Base-by-base conservation (phyloP, 2,888 invertebrate genomes). In the Pammene fasciana region DNA sequence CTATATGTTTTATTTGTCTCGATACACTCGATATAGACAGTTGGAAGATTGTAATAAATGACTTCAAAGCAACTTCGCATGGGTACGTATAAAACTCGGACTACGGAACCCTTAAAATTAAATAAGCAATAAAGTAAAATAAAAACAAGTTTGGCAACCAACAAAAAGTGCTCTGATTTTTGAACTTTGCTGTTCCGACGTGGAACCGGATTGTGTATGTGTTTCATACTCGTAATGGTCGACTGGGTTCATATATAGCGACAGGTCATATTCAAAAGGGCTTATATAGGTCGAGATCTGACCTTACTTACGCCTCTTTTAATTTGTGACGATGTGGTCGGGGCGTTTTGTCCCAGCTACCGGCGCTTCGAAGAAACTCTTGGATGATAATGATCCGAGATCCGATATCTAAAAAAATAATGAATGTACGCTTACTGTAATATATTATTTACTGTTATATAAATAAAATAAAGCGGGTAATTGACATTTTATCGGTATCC, bases 101-200 rank as follows among this genome's bases (percentile, higher is more conserved):
- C 45, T 10, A 41, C 62, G 41, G 52, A 62, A 62, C 62, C 50
- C 62, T 16, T 48, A 5, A 38, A 48, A 57, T 59, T 59, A 45
- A 26, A 52, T 14, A 52, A 68, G 36, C 62, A 26, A n/a, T 60
- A 50, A 64, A 57, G 46, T 64, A 26, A 65, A 68, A 52, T n/a
- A 52, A 18, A 59, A 56, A 64, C 64, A 57, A 64, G 68, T 60
- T 54, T 48, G 62, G 36, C 48, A 18, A 57, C 52, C 50, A 46
- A 57, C 55, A 67, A 65, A 68, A 68, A 65, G 43, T 70, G 70
- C 70, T 70, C 70, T 65, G 70, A 70, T 70, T 70, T 70, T 70
- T 70, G 65, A 65, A 60, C 70, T 55, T 65, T 65, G 62, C 48
- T 36, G 52, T 64, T 46, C 46, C 54, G 61, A 62, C 16, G 18